Conservation (phyloP, 2,113 vertebrate species). For the human region GRCh38 chr5:77818501-77819000, state of each 20-base stretch:
- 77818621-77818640: not conserved
- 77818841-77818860: not conserved
- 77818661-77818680: not conserved
- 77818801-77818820: not conserved
- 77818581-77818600: not conserved
- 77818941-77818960: not conserved
- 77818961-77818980: not conserved
- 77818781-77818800: not conserved
- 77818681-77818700: too few relatives aligned
- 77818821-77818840: not conserved
- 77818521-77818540: not conserved
- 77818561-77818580: not conserved
- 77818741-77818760: not conserved
- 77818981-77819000: too few relatives aligned
- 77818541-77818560: not conserved
- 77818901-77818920: not conserved
- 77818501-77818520: not conserved
- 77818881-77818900: not conserved
- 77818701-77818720: not conserved
- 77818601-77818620: not conserved
- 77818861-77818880: not conserved
- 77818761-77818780: not conserved
- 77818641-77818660: not conserved
- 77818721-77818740: not conserved
- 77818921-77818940: not conserved